Conservation (phyloP, 2,113 vertebrate genomes). For the Calidris pugnax region DNA sequence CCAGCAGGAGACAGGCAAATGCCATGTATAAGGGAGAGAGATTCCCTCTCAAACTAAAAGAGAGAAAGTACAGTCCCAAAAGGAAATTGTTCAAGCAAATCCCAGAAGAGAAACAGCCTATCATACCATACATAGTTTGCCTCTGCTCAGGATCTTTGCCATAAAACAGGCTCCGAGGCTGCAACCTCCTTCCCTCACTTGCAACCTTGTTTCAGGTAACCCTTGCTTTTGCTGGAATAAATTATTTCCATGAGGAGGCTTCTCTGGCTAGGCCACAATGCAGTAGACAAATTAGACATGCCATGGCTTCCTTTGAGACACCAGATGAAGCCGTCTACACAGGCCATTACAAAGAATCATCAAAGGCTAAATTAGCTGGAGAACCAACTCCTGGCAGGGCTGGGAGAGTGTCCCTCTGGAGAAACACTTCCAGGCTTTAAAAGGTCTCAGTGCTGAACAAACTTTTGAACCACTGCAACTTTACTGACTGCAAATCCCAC, state of each 20-base stretch:
- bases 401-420: background rate
- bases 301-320: background rate
- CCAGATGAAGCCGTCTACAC: background rate
- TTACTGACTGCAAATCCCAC: background rate
- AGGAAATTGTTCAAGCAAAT: background rate
- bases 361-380: background rate
- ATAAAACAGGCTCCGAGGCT: background rate
- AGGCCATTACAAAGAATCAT: background rate
- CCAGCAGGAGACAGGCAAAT: background rate
- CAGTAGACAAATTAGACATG: background rate
- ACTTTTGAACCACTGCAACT: background rate
- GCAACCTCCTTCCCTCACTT: background rate
- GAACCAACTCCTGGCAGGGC: background rate
- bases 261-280: background rate
- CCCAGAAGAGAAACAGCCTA: background rate
- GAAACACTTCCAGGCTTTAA: background rate
- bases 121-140: background rate
- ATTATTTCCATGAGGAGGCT: background rate
- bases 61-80: background rate
- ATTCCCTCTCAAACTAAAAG: background rate
- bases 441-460: background rate
- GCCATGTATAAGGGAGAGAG: background rate
- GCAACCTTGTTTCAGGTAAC: background rate
- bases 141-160: background rate
- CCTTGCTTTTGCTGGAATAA: background rate